A percentile compares a stretch with the other conserved stretches of the same genome.
phyloP scores from a whole-genome alignment of 2,888 invertebrate species.

The Bellardia pandia region DNA sequence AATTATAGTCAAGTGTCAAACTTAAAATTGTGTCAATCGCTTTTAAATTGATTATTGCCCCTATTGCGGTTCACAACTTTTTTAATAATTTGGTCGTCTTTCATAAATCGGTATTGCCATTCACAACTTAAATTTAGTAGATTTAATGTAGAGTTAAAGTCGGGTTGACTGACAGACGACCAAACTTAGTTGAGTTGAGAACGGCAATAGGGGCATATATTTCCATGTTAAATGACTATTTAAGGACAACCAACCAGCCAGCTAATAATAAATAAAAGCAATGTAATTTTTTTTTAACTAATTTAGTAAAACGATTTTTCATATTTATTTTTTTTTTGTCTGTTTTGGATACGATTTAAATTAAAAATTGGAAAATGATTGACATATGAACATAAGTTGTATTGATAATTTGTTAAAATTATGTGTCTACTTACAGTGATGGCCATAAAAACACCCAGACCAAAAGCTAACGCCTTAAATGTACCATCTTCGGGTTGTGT shows the following conservation, averaged over 20 bases:
- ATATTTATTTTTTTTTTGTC: background rate
- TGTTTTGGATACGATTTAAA: constrained; percentile 1
- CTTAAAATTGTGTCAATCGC: constrained; percentile 22
- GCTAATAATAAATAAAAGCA: background rate
- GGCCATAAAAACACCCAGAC: constrained; percentile 92
- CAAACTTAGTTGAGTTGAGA: too few species aligned
- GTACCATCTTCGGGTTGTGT: constrained; percentile 85
- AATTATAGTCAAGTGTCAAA: constrained; percentile 26
- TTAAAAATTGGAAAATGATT: constrained; percentile 39
- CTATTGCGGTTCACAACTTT: too few species aligned
- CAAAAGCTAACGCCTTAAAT: constrained; percentile 93
- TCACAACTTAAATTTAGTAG: too few species aligned
- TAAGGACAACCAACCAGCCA: constrained; percentile 32
- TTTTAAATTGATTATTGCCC: constrained; percentile 15
- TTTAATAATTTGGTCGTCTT: too few species aligned
- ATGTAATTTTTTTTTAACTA: background rate
- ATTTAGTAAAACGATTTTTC: constrained; percentile 19
- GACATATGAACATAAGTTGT: constrained; percentile 33
- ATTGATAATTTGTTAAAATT: constrained; percentile 15
- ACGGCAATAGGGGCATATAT: too few species aligned
- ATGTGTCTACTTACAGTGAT: constrained; percentile 87
- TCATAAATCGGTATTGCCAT: too few species aligned
- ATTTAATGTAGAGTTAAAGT: too few species aligned
- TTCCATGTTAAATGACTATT: constrained; percentile 61
- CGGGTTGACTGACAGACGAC: too few species aligned